A percentile compares a stretch with the other conserved stretches of the same genome.
Evolutionary conservation across 23 tunicate genomes (phyloP).

Genomic region (Trididemnum miniatum): DNA sequence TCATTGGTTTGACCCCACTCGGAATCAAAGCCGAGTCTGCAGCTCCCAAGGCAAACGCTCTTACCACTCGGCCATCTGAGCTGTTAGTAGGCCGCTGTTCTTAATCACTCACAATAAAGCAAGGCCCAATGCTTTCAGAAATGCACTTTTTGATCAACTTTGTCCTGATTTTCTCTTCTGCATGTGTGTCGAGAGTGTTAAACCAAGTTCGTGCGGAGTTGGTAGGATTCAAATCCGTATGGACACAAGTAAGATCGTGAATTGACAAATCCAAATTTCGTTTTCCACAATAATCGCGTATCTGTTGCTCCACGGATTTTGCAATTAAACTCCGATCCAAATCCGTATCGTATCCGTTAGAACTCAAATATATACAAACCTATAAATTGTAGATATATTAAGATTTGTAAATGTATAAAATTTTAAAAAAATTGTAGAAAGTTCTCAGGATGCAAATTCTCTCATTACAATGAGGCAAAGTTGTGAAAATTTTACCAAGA

Average conservation of each 20-base stretch:
- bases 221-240: slow-evolving; percentile 13
- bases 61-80: too few species aligned
- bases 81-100: too few species aligned
- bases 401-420: too few species aligned
- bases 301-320: slow-evolving; percentile 4
- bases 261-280: slow-evolving; percentile 37
- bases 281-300: slow-evolving; percentile 44
- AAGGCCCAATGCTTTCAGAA: slow-evolving; percentile 42
- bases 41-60: too few species aligned
- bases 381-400: too few species aligned
- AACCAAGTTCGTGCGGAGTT: not conserved
- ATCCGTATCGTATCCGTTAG: slow-evolving; percentile 31
- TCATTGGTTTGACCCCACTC: too few species aligned
- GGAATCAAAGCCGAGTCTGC: too few species aligned
- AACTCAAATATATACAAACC: slow-evolving; percentile 42
- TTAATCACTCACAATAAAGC: slow-evolving; percentile 58
- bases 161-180: not conserved
- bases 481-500: too few species aligned
- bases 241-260: slow-evolving; percentile 23
- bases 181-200: not conserved
- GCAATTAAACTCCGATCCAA: slow-evolving; percentile 12
- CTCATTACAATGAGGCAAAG: too few species aligned
- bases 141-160: slow-evolving; percentile 12
- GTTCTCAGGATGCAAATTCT: too few species aligned
- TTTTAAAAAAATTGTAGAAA: too few species aligned